Conservation (phyloP, 35 echinoderm and acorn worm genomes). For the Anneissia japonica region DNA sequence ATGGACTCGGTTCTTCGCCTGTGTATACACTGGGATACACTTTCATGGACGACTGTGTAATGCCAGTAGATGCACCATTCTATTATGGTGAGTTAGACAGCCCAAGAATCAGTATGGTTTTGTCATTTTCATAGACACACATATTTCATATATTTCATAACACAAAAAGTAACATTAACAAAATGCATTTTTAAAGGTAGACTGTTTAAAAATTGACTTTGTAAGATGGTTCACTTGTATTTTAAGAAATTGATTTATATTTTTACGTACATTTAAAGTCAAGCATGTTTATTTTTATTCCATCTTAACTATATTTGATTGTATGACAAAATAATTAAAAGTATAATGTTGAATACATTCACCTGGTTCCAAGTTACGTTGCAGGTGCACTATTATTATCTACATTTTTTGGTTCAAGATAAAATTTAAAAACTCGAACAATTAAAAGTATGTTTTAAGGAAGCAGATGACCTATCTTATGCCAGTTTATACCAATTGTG, state of each 20-base stretch:
- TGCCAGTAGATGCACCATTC: constrained; percentile 40
- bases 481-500: too few species aligned
- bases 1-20: constrained; percentile 85
- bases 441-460: too few species aligned
- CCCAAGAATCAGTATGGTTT: neutral
- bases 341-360: too few species aligned
- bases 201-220: neutral
- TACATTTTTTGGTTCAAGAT: too few species aligned
- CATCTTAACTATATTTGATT: too few species aligned
- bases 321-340: too few species aligned
- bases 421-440: too few species aligned
- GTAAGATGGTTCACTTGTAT: neutral
- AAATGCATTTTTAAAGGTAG: neutral
- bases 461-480: too few species aligned
- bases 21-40: constrained; percentile 77
- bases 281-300: too few species aligned
- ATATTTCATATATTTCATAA: neutral
- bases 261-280: too few species aligned
- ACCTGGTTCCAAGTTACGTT: too few species aligned
- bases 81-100: constrained; percentile 68
- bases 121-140: neutral
- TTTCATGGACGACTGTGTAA: constrained; percentile 78
- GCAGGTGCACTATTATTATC: too few species aligned
- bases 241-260: neutral
- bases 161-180: neutral